Evolutionary conservation across 1,140 invertebrate genomes (phyloP), one percentile per base, ranked within the genome.

Genomic region (Bombus sylvicola): DNA sequence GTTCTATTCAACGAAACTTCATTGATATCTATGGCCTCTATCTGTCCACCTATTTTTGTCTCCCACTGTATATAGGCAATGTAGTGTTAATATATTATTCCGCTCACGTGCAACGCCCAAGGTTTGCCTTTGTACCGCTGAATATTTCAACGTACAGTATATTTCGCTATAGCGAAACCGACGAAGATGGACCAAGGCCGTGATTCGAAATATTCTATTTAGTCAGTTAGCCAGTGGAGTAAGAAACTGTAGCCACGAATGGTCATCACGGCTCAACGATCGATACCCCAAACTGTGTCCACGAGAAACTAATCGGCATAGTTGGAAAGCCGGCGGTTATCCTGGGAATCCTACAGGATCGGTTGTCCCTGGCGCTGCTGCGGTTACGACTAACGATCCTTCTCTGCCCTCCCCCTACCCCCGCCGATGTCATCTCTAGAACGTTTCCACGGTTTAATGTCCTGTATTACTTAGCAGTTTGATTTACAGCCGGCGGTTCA

Each of bases 231-330:
- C 18, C 68, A 39, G 31, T 28, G 64, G 66, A 59, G 71, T 78
- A 89, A 89, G 88, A 89, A 89, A 89, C 75, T 57, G 77, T 62
- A 83, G 85, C 88, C 88, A 80, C 76, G 88, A 87, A 89, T 88
- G 88, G 88, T 89, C 88, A 88, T 89, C 88, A 84, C 80, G 53
- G 81, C 37, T 74, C 53, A 75, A 87, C 81, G 89, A 90, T 90
- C 89, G 90, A 91, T 89, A 87, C 47, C 71, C 83, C 85, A 77
- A 86, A 81, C 90, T 74, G 62, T 90, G 90, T 90, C 90, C 83
- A 91, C 85, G 88, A 85, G 90, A 92, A 88, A 92, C 88, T 91
- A 92, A 91, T 92, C 91, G 91, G 89, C 90, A 92, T 92, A 92
- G 91, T 89, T 91, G 88, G 88, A 88, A 88, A 84, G 90, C 88